Base-by-base conservation (phyloP, 2,113 vertebrate genomes). In the Triplophysa rosa region DNA sequence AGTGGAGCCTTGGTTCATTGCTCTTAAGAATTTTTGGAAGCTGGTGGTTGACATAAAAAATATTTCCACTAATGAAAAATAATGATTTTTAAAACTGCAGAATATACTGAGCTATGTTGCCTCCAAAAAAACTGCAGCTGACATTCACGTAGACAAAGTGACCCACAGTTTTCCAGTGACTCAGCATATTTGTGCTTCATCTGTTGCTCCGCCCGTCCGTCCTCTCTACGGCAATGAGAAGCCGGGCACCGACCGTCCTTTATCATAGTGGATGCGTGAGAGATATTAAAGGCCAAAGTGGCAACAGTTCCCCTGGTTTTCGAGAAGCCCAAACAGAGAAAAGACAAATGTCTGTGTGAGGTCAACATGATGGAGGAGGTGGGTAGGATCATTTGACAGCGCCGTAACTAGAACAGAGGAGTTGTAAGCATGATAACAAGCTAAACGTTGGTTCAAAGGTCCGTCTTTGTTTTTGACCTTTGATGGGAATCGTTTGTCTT, bases 231-330 rank as follows among this genome's bases (percentile, higher is more conserved):
- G 58, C 23, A 9, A 77, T n/a, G 54, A 5, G 49, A 59, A 74
- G 33, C 3, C 21, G 37, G 8, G 13, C 16, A 7, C 58, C 70
- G 63, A 42, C 45, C 56, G 37, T 79, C 21, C 69, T 85, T 79
- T 80, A 82, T 82, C 83, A 77, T 37, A 63, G 59, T 40, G 37
- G 11, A 58, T 67, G 77, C 67, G 56, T 75, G 64, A 67, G 79
- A 64, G 80, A 82, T 80, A 85, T 84, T 84, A 89, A 80, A 80
- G 49, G 78, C 72, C 81, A 78, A 83, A 78, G 76, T 77, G 74
- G 56, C 67, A 64, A 24, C 58, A 42, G 61, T 23, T 64, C 45
- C 82, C 45, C 62, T 58, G 68, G 61, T 81, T 61, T 68, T 67
- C 37, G 2, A 58, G 63, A 58, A 80, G 63, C 45, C 75, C 74